Percentiles rank a stretch among this genome's conserved stretches.
These are phyloP conservation scores for Nansenia antarctica DNA, from an alignment of 2,113 vertebrate species.

Conservation along the genomic window DNA sequence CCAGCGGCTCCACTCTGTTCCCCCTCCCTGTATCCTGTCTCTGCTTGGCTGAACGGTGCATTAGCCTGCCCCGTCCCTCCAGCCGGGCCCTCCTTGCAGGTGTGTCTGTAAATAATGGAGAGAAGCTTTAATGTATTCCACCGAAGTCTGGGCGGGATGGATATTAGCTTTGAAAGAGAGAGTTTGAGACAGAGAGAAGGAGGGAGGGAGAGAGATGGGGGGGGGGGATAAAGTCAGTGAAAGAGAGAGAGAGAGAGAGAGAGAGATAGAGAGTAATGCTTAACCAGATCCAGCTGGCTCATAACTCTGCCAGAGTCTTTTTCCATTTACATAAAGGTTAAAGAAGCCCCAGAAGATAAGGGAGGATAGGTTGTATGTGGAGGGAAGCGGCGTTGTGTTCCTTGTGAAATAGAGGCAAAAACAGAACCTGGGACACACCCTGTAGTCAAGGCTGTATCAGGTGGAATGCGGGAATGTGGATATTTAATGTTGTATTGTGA, in stretches of 20 bases:
- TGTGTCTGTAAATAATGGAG: conserved; percentile 43
- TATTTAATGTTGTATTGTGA: neutral
- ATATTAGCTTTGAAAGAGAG: conserved; percentile 12
- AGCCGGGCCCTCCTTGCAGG: conserved; percentile 44
- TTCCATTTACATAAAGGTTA: conserved; percentile 26
- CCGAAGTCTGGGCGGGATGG: conserved; percentile 19
- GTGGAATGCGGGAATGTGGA: neutral
- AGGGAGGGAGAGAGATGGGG: neutral
- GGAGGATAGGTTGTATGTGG: neutral
- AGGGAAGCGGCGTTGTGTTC: neutral
- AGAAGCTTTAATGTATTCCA: conserved; percentile 39
- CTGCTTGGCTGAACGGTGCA: conserved; percentile 41
- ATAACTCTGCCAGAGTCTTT: neutral
- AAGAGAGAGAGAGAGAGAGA: neutral
- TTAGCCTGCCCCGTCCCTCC: conserved; percentile 2
- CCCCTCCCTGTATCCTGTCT: conserved; percentile 11
- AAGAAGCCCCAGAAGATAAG: conserved; percentile 11
- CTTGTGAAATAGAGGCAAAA: neutral
- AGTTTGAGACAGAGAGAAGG: neutral
- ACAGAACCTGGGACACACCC: neutral
- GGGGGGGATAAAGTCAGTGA: neutral
- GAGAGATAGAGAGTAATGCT: neutral
- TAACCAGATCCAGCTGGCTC: conserved; percentile 15
- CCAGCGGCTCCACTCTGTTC: conserved; percentile 22
- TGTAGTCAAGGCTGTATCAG: neutral